Base-by-base conservation (phyloP, 2,888 invertebrate genomes). In the Nomada goodeniana region DNA sequence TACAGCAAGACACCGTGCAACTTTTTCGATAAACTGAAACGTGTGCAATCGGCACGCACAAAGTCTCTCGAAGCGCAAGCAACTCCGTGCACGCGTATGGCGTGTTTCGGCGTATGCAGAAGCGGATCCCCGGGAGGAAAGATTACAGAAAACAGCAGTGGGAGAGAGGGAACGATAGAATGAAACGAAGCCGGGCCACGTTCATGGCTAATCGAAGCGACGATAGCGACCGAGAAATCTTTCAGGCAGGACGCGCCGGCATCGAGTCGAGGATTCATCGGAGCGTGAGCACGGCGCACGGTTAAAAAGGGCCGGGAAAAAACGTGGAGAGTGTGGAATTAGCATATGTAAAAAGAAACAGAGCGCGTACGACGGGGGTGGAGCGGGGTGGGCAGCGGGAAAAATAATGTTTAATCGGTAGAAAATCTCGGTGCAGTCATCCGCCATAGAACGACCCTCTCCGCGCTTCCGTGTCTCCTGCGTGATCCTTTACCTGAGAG, bases 321-420 rank as follows among this genome's bases (percentile, higher is more conserved):
- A 80, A 70, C 74, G 82, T 61, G 78, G 82, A 86, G 84, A 88
- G 88, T 86, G 86, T 84, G 86, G 86, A 90, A 91, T 90, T 90
- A 91, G 88, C 89, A 90, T 89, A 87, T 86, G 87, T 84, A 88
- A 88, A 84, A 87, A 88, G 87, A 87, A 87, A 87, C 88, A 84
- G 86, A 83, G 70, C 73, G 73, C 81, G 76, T 64, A 73, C 67
- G 68, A 80, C 77, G 76, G 63, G 63, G 47, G 47, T 29, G 70
- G 9, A 59, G 64, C 59, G 84, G 86, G 82, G 88, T 80, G 23
- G 4, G 84, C 82, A 80, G 88, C 83, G 78, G 84, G 89, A 90
- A 92, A 91, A 92, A 91, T 91, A 89, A 92, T 91, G 91, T 93
- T 91, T 92, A 93, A 92, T 93, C 92, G 91, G 93, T 91, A 91